phyloP scores from a whole-genome alignment of 2,888 invertebrate genomes.

The Meiosimyza decipiens region DNA sequence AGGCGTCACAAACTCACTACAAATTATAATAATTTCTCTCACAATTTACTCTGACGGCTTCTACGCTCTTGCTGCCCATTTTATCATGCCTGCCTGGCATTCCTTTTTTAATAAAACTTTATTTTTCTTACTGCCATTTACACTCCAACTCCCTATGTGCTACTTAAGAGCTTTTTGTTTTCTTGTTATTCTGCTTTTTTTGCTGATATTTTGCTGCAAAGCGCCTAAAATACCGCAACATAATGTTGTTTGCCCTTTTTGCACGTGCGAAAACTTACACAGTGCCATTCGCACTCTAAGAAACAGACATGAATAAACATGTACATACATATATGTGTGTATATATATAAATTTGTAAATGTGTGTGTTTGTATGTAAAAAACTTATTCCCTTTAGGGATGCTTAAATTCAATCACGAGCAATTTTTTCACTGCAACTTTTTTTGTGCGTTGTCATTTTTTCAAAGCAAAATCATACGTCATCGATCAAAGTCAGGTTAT shows the following conservation, averaged over 20 bases:
- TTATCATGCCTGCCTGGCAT: not conserved
- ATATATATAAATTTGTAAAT: not conserved
- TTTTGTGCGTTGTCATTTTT: not conserved
- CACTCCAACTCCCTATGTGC: not conserved
- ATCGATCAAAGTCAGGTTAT: conserved; percentile 11
- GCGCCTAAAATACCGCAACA: conserved; percentile 4
- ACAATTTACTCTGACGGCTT: no score
- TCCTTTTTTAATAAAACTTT: not conserved
- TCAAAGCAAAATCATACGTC: not conserved
- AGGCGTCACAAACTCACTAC: no score
- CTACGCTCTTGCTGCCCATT: no score
- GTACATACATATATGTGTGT: not conserved
- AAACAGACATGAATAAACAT: not conserved
- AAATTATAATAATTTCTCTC: no score
- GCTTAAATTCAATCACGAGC: conserved; percentile 4
- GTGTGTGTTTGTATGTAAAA: not conserved
- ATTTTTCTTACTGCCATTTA: not conserved
- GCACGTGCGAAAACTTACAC: not conserved
- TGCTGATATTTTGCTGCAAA: no score
- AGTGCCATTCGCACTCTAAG: not conserved
- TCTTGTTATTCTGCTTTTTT: not conserved
- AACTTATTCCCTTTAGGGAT: conserved; percentile 3
- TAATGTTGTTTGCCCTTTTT: not conserved
- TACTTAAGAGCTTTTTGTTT: conserved; percentile 4
- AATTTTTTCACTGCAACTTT: not conserved